Base-by-base conservation (phyloP, 2,113 vertebrate species). In the Microcebus jonahi region DNA sequence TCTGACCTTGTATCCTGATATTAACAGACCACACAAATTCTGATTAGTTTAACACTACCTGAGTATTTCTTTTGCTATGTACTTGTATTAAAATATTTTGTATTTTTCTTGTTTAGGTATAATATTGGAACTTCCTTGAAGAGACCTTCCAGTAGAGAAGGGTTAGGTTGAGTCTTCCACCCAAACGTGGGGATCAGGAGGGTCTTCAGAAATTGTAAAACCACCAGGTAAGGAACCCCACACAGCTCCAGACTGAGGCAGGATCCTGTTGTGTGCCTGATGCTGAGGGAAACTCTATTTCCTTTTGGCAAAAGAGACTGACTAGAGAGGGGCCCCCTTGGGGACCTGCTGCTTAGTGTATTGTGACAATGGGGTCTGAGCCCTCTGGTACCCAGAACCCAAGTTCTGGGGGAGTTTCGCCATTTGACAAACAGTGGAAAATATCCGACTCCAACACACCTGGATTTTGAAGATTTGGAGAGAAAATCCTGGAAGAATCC, bases 401-500 rank as follows among this genome's bases (percentile, higher is more conserved):
- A 53, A 94, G 48, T 7, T 96, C 91, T 98, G 34, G 29, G 81
- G 0, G 85, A 97, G 13, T 97, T 95, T 5, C 67, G 15, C 8
- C 36, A 1, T 5, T 3, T 98, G 67, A 91, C 97, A 0, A 76
- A 63, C 25, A 97, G 93, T 6, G 2, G 20, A 0, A 68, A 71
- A 2, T 73, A 96, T 0, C 31, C 6, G 13, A n/a, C 97, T 6
- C 97, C 97, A 0, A 39, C 15, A 0, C 34, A 97, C 50, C 9
- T 0, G 0, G 70, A 83, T n/a, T 94, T 95, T 50, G 87, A 94
- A 1, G 97, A 96, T 13, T 0, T 97, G 96, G 97, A 97, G 88
- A 55, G 92, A 20, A 93, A 96, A 29, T 97, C 97, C 3, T 98
- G 97, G 97, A 96, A 96, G 59, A 95, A 39, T 20, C 97, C 92